phyloP scores from a whole-genome alignment of 2,113 vertebrate genomes.

The Podiceps cristatus region DNA sequence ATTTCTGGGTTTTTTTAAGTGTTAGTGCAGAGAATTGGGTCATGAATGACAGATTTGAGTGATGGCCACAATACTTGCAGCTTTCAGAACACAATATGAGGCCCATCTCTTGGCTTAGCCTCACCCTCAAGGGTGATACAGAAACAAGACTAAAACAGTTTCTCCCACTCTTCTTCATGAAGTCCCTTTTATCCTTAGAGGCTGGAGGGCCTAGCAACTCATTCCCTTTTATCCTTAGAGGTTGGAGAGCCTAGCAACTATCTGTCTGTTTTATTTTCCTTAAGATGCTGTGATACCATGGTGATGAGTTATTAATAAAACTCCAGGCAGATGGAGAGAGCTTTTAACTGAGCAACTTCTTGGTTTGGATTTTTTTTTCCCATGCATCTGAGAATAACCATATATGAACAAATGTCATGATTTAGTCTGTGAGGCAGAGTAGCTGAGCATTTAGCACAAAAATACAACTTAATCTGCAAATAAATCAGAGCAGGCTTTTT shows the following conservation, averaged over 20 bases:
- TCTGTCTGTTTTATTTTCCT: conserved; percentile 66
- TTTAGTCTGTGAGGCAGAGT: conserved; percentile 10
- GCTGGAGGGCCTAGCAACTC: conserved; percentile 43
- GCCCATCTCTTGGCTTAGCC: background rate
- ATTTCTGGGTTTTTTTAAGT: background rate
- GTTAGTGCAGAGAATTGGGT: background rate
- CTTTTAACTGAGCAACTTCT: conserved; percentile 27
- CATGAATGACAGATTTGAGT: background rate
- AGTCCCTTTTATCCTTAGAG: conserved; percentile 11
- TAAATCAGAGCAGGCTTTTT: conserved; percentile 47
- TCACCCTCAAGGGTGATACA: background rate
- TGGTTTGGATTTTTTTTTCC: background rate
- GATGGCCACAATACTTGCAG: background rate
- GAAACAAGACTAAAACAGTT: background rate
- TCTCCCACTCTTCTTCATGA: background rate
- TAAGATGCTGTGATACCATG: conserved; percentile 60
- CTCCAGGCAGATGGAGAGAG: conserved; percentile 30
- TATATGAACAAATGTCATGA: conserved; percentile 68
- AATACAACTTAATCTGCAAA: conserved; percentile 52
- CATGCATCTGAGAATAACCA: conserved; percentile 38
- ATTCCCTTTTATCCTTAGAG: conserved; percentile 14
- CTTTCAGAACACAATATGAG: background rate
- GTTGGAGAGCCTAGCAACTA: conserved; percentile 51
- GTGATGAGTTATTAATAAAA: conserved; percentile 70
- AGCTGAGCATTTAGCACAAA: conserved; percentile 37